A percentile compares a stretch with the other conserved stretches of the same genome.
Evolutionary conservation across 2,113 vertebrate species (phyloP).

Genomic region (Amphiprion percula): DNA sequence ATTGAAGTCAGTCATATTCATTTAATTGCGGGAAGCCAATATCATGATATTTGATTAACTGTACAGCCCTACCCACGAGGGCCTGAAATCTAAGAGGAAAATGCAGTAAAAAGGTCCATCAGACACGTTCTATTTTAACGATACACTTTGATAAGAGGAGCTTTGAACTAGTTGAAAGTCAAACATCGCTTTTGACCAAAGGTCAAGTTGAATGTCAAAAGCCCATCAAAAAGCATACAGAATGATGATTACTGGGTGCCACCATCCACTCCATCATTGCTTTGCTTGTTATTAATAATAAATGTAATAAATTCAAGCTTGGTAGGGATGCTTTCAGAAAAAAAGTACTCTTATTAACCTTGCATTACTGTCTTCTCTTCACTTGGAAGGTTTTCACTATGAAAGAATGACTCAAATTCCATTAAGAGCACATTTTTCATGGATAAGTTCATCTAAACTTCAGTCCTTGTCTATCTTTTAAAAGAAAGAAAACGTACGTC

Average conservation of each 20-base stretch:
- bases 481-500: neutral
- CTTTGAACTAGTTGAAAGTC: constrained; percentile 60
- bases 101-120: neutral
- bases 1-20: too few relatives aligned
- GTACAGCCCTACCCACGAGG: neutral
- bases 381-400: neutral
- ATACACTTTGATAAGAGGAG: constrained; percentile 25
- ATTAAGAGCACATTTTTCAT: neutral
- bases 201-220: constrained; percentile 66
- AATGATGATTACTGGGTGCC: constrained; percentile 40
- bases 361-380: neutral
- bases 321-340: neutral
- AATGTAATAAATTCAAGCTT: constrained; percentile 17
- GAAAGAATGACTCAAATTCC: constrained; percentile 13
- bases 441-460: neutral
- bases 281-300: constrained; percentile 29
- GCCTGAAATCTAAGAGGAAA: constrained; percentile 27
- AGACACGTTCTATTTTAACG: constrained; percentile 25
- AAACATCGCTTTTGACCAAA: constrained; percentile 48
- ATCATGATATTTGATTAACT: too few relatives aligned
- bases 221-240: constrained; percentile 48
- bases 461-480: constrained; percentile 11
- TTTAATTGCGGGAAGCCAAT: too few relatives aligned
- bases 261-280: constrained; percentile 8
- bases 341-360: neutral